Conservation (phyloP, 2,797 vertebrate genomes). For the Cuculus canorus region DNA sequence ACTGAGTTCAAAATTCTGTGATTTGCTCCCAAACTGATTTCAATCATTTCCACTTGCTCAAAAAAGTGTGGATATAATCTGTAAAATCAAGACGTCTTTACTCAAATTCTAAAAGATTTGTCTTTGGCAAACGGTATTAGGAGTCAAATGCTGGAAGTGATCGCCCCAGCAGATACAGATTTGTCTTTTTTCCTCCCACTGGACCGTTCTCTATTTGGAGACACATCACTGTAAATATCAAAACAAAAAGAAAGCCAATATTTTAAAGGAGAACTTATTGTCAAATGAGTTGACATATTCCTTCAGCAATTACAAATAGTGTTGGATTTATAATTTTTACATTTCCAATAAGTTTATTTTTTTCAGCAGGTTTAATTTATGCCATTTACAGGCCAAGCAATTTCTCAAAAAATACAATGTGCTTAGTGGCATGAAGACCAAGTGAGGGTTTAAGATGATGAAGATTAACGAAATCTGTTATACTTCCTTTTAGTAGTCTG, state of each 20-base stretch:
- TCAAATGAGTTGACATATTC: background rate
- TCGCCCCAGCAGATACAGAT: background rate
- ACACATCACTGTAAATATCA: background rate
- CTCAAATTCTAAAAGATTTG: background rate
- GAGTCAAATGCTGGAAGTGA: background rate
- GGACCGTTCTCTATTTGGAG: background rate
- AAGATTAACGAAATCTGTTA: slow-evolving; percentile 58
- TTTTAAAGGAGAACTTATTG: slow-evolving; percentile 21
- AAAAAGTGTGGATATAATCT: background rate
- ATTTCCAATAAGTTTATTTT: background rate
- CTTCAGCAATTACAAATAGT: background rate
- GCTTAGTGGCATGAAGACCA: background rate
- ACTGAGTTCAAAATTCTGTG: background rate
- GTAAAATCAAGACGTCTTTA: background rate
- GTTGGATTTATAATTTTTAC: background rate
- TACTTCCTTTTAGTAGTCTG: slow-evolving; percentile 33
- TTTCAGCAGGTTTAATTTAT: slow-evolving; percentile 22
- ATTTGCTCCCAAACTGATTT: background rate
- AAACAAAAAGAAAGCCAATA: background rate
- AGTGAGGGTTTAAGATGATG: slow-evolving; percentile 8
- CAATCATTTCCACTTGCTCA: background rate
- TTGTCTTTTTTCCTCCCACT: background rate
- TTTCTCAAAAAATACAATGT: slow-evolving; percentile 24
- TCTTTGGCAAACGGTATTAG: background rate
- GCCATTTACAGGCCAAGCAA: background rate